Base-by-base conservation (phyloP, 2,888 invertebrate species). In the Dicyrtomina minuta region DNA sequence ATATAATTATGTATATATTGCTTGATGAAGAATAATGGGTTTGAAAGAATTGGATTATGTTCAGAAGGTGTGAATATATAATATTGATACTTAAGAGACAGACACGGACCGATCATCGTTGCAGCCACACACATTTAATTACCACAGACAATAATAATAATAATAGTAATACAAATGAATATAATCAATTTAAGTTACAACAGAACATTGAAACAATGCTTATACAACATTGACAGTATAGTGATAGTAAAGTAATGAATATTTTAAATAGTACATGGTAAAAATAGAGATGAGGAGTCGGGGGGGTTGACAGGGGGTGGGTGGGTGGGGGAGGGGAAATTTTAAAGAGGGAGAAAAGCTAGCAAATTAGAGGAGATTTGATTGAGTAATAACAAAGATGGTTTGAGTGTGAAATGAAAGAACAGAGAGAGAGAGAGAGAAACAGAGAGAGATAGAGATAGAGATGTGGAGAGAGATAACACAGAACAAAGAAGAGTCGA, bases 51-150 rank as follows among this genome's bases (percentile, higher is more conserved):
- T 33, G 33, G 33, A 33, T 33, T 33, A 17, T 22, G 17, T 51
- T 51, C 20, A 51, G 33, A 33, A 33, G 33, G 33, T 33, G 33
- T 33, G 33, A 33, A 33, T 46, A 46, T 46, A 17, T 46, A 15
- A 17, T 17, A 12, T 51, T 51, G 2, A 51, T 51, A 51, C 22
- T 51, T 51, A 46, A 46, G 17, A 55, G 15, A 55, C 27, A 24
- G 59, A 68, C 68, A 68, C 56, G 68, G 68, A 68, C 68, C 68
- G 17, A 68, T 68, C 68, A 68, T 68, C 68, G 68, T 68, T 68
- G 68, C 62, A 68, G 68, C 68, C 68, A 68, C 68, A 68, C 41
- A 68, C 13, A 56, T 33, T 33, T 17, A 66, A 24, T 55, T 55
- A 55, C 56, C 56, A 56, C 41, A 53, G 44, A 17, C 13, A 33